Evolutionary conservation across 2,888 invertebrate genomes (phyloP).

Genomic region (Tribolium freemani): DNA sequence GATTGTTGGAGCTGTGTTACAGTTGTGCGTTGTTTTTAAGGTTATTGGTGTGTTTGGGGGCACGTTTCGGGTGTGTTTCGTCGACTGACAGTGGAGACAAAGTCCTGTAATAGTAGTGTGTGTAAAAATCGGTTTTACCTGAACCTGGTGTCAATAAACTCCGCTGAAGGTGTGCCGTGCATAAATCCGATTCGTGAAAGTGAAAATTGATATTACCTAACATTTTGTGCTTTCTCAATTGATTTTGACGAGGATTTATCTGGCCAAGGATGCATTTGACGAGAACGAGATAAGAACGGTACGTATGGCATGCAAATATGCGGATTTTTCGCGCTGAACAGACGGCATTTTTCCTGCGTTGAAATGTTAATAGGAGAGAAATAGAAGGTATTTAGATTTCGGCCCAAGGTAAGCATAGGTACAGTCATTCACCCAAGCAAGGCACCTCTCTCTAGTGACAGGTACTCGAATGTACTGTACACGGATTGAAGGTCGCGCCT

Average conservation of each 20-base stretch:
- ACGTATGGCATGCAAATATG: conserved; percentile 34
- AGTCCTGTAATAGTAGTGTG: conserved; percentile 45
- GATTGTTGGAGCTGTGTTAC: conserved; percentile 41
- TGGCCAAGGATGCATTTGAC: conserved; percentile 41
- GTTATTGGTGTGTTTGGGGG: conserved; percentile 11
- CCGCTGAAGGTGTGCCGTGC: conserved; percentile 66
- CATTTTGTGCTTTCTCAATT: conserved; percentile 52
- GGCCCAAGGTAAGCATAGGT: conserved; percentile 63
- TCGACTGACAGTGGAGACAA: conserved; percentile 1
- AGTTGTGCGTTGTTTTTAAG: conserved; percentile 27
- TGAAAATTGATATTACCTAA: conserved; percentile 66
- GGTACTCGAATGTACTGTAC: conserved; percentile 66
- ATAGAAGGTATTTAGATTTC: conserved; percentile 60
- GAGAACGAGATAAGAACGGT: conserved; percentile 45
- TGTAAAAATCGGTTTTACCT: conserved; percentile 57
- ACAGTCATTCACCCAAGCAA: conserved; percentile 61
- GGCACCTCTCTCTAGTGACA: conserved; percentile 61
- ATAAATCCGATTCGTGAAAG: conserved; percentile 65
- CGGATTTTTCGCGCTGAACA: conserved; percentile 44
- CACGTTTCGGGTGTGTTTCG: neutral
- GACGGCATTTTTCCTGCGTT: conserved; percentile 50
- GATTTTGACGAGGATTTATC: conserved; percentile 19
- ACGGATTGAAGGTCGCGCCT: conserved; percentile 70
- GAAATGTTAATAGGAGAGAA: conserved; percentile 47
- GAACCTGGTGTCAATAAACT: conserved; percentile 68